phyloP scores from a whole-genome alignment of 1,140 invertebrate species.

The Octopus bimaculoides region DNA sequence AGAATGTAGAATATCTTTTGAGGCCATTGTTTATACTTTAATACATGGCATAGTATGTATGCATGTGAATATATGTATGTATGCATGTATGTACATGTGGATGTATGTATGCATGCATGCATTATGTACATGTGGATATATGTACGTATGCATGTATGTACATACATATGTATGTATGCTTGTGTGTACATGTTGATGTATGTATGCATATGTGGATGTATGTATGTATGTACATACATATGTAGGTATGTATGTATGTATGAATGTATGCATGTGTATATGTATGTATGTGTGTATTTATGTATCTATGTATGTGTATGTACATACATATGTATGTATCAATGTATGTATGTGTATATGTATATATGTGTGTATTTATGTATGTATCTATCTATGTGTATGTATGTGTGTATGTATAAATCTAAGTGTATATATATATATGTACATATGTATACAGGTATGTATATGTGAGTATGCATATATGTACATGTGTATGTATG shows the following conservation, averaged over 20 bases:
- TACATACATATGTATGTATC: background rate
- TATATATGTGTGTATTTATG: background rate
- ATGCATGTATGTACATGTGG: background rate
- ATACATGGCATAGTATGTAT: too few species aligned
- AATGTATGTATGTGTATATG: background rate
- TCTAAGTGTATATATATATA: background rate
- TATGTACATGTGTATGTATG: background rate
- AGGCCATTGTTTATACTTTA: too few species aligned
- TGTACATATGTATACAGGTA: background rate
- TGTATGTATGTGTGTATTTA: conserved; percentile 8
- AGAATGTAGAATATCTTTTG: too few species aligned
- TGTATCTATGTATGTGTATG: background rate
- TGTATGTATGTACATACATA: background rate
- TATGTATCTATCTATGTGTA: background rate
- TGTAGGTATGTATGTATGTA: background rate
- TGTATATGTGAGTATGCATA: background rate
- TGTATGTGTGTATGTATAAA: background rate
- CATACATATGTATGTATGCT: background rate
- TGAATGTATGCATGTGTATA: conserved; percentile 7
- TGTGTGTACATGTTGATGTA: too few species aligned
- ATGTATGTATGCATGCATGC: background rate
- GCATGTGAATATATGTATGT: background rate
- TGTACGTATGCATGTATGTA: background rate
- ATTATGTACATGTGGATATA: background rate
- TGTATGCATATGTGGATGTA: background rate